Evolutionary conservation across 2,113 vertebrate genomes (phyloP).

Genomic region (Chionomys nivalis): DNA sequence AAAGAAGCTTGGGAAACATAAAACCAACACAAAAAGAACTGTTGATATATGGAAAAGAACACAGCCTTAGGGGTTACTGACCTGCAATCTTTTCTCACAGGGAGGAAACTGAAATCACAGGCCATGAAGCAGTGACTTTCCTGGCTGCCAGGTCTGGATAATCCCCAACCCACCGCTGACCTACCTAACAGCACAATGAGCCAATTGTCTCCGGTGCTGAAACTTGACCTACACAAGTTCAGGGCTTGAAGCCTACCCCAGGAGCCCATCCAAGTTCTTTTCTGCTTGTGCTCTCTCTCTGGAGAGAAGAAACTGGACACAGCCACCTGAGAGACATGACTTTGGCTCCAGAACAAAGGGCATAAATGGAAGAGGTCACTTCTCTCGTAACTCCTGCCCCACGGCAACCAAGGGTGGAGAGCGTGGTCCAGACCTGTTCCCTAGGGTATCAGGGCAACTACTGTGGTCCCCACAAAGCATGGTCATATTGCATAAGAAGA

Average conservation of each 20-base stretch:
- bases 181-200: neutral
- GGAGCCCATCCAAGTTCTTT: neutral
- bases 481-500: neutral
- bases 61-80: neutral
- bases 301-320: neutral
- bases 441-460: neutral
- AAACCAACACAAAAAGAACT: neutral
- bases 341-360: neutral
- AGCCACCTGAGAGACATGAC: neutral
- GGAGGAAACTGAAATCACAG: neutral
- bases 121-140: neutral
- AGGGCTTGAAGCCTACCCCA: neutral
- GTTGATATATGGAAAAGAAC: neutral
- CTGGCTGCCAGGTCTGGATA: neutral
- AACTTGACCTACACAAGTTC: neutral
- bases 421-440: no score
- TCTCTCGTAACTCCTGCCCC: neutral
- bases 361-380: neutral
- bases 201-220: neutral
- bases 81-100: neutral
- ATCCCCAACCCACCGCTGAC: neutral
- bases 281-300: neutral
- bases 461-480: neutral
- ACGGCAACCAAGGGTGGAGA: neutral
- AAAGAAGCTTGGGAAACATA: neutral